Percentiles rank a stretch among this genome's conserved stretches.
phyloP scores from a whole-genome alignment of 1,140 invertebrate genomes.

The Drosophila pseudoananassae region DNA sequence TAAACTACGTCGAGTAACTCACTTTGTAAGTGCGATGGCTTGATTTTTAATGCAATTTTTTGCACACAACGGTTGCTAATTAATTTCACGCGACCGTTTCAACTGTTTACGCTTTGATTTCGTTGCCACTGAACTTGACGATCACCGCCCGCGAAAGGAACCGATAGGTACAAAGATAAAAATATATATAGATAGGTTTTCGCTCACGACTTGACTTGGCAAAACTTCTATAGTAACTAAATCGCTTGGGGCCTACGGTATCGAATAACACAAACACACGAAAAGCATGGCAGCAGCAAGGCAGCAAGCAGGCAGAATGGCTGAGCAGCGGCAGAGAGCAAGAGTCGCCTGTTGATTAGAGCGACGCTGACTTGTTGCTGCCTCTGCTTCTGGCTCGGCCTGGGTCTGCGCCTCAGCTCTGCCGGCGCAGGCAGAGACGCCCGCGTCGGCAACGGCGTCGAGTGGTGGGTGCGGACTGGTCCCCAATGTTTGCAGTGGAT shows the following conservation, averaged over 20 bases:
- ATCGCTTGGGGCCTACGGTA: conserved; percentile 74
- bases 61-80: conserved; percentile 5
- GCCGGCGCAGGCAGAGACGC: conserved; percentile 14
- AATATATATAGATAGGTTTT: conserved; percentile 15
- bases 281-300: conserved; percentile 17
- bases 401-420: conserved; percentile 10
- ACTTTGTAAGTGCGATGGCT: conserved; percentile 14
- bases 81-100: conserved; percentile 30
- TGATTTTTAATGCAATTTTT: conserved; percentile 4
- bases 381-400: conserved; percentile 12
- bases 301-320: conserved; percentile 31
- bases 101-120: conserved; percentile 29
- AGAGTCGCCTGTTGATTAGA: conserved; percentile 67
- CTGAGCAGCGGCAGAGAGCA: conserved; percentile 53
- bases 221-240: conserved; percentile 83
- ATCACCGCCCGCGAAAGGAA: conserved; percentile 26
- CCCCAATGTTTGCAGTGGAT: conserved; percentile 10
- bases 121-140: conserved; percentile 43
- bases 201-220: conserved; percentile 75
- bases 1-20: conserved; percentile 31
- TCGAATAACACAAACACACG: conserved; percentile 72
- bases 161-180: neutral
- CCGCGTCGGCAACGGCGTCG: conserved; percentile 6
- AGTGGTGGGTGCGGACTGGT: conserved; percentile 50
- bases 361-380: conserved; percentile 71